Base-by-base conservation (phyloP, 30 jellyfish, hydroid and myxozoan genomes). In the Chironex yamaguchii region DNA sequence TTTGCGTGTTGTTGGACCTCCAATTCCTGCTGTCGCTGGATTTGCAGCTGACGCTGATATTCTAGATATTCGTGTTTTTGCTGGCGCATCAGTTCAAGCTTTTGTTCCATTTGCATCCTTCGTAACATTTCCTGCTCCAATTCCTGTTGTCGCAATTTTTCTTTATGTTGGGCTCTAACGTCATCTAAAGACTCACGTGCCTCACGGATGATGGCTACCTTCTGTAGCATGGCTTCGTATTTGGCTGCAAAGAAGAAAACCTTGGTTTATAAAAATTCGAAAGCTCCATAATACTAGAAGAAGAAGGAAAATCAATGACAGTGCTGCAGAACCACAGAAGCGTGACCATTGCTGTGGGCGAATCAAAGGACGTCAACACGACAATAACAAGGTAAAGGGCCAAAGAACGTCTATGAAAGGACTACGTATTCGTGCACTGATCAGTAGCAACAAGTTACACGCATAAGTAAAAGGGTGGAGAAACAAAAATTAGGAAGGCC, bases 101-200 rank as follows among this genome's bases (percentile, higher is more conserved):
- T 94, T 69, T 94, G 99, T 76, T 94, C 99, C 99, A 94, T 94
- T 74, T 94, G 99, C 99, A 94, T 94, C 1, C 99, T 91, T 33
- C 99, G 88, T 53, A 94, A 72, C 99, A 94, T 94, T 52, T 94
- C 99, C 86, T 94, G 99, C 67, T 94, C 99, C 2, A 94, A 89
- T 50, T 94, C 99, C 62, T 94, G 99, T 20, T 94, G 99, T 6
- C 95, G 90, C 34, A 86, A 49, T 52, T 94, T 94, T 87, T 94
- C 99, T 21, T 86, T 91, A 52, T 94, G 96, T 71, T 94, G 99
- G 13, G 91, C 90, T 35, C 99, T 96, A 97, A 94, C 89, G 93
- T 78, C 96, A 74, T 94, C 78, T 48, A 94, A 69, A 0, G 97
- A 82, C 42, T 89, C 99, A 24, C 99, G 82, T 52, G 99, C 99